These are phyloP conservation scores for Cyrtorhinus lividipennis DNA, from an alignment of 1,140 invertebrate genomes.

Conservation along the genomic window DNA sequence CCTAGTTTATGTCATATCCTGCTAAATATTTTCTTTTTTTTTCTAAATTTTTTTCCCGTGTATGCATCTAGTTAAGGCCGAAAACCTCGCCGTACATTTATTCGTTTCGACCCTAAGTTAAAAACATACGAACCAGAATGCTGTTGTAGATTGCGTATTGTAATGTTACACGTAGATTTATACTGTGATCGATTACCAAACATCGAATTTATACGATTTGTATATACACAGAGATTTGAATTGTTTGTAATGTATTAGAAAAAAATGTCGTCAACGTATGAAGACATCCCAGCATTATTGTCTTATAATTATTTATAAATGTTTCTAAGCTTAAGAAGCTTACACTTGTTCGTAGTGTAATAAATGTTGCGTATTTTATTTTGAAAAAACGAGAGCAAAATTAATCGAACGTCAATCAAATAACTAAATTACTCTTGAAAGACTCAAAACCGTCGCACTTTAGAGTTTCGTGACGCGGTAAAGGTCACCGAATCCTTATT, in stretches of 20 bases:
- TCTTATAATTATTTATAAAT: conserved; percentile 18
- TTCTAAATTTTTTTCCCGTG: neutral
- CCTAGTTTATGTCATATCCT: neutral
- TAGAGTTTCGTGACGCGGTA: neutral
- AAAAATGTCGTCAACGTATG: conserved; percentile 20
- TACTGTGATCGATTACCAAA: conserved; percentile 23
- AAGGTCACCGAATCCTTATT: neutral
- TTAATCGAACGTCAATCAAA: conserved; percentile 1
- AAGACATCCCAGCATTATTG: conserved; percentile 21
- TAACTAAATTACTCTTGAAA: neutral
- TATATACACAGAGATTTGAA: conserved; percentile 3
- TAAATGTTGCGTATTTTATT: neutral
- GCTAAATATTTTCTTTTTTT: neutral
- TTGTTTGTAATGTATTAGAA: conserved; percentile 9
- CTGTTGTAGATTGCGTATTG: conserved; percentile 16
- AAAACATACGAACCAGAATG: conserved; percentile 17
- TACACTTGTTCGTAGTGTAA: conserved; percentile 10
- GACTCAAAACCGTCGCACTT: neutral
- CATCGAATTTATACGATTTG: conserved; percentile 4
- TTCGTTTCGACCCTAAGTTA: conserved; percentile 21
- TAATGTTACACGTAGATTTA: conserved; percentile 19
- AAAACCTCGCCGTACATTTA: conserved; percentile 15
- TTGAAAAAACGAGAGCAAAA: neutral
- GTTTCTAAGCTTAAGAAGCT: conserved; percentile 21
- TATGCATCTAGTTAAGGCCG: conserved; percentile 23